Base-by-base conservation (phyloP, 1,140 invertebrate genomes). In the Diorhabda carinulata region DNA sequence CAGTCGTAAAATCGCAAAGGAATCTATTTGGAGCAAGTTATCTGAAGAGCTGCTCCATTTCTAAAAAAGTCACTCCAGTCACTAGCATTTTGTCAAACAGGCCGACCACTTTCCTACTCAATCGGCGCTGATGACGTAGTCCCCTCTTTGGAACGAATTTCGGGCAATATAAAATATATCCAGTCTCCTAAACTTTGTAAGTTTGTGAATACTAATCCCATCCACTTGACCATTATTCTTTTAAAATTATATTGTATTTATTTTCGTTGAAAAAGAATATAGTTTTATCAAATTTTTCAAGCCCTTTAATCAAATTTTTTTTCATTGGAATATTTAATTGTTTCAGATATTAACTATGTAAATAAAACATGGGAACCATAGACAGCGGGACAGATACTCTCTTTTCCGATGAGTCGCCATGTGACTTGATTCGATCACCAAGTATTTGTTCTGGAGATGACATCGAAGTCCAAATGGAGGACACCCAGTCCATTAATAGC, bases 381-480 rank as follows among this genome's bases (percentile, higher is more conserved):
- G 83, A 84, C 79, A 84, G 83, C 73, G 83, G 83, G 43, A 83
- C 82, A 72, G 83, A 84, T 73, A 83, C 83, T 43, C 76, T 83
- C 61, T 83, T 83, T 70, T 83, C 82, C 57, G 82, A 83, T 70
- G 81, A 83, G 64, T 82, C 81, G 40, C 78, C 80, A 5, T 80
- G 80, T 68, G 81, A 81, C 60, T 73, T 80, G 66, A 70, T 75
- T 59, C 70, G 74, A 59, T 79, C 76, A 57, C 78, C 77, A 52
- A 77, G 72, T 65, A 72, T 77, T 41, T 78, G 75, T 66, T 77
- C 74, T 43, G 74, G 69, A 57, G 69, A 74, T 43, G 72, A 76
- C 62, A 67, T 58, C 64, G 69, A 69, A 65, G 71, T 64, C 69
- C 74, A 77, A 73, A 69, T 72, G 63, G 62, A 72, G 58, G 73